phyloP scores from a whole-genome alignment of 2,797 vertebrate genomes.

The Karalla daura region DNA sequence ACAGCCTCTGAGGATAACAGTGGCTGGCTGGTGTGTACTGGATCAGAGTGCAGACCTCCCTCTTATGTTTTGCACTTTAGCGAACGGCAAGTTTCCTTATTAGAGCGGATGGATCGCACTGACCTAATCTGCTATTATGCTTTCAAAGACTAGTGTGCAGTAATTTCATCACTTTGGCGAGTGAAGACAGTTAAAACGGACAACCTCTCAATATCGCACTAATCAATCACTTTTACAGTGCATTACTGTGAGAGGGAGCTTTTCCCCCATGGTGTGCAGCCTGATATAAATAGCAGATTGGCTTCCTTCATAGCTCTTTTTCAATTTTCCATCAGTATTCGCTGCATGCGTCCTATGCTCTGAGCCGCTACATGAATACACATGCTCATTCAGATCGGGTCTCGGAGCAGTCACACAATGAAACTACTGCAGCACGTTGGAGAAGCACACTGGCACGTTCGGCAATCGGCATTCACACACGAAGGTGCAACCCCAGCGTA shows the following conservation, averaged over 20 bases:
- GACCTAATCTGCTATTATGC: conserved; percentile 76
- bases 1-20: conserved; percentile 44
- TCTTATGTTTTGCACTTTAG: conserved; percentile 65
- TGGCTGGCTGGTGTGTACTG: conserved; percentile 28
- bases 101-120: conserved; percentile 64
- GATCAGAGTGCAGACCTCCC: conserved; percentile 40
- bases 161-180: conserved; percentile 79
- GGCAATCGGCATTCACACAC: neutral
- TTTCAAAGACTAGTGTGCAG: conserved; percentile 72
- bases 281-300: conserved; percentile 81
- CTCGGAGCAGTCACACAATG: conserved; percentile 38
- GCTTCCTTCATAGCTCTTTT: conserved; percentile 70
- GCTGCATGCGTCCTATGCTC: conserved; percentile 50
- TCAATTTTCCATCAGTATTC: conserved; percentile 76
- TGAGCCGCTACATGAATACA: conserved; percentile 63
- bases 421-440: conserved; percentile 18
- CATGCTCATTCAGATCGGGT: conserved; percentile 55
- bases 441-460: conserved; percentile 1
- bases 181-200: conserved; percentile 70
- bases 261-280: conserved; percentile 62
- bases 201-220: conserved; percentile 75
- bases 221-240: conserved; percentile 84
- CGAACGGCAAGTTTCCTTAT: conserved; percentile 59
- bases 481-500: conserved; percentile 23
- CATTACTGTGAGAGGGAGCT: conserved; percentile 77